Base-by-base conservation (phyloP, 2,888 invertebrate species). In the Stictocephala bisonia region DNA sequence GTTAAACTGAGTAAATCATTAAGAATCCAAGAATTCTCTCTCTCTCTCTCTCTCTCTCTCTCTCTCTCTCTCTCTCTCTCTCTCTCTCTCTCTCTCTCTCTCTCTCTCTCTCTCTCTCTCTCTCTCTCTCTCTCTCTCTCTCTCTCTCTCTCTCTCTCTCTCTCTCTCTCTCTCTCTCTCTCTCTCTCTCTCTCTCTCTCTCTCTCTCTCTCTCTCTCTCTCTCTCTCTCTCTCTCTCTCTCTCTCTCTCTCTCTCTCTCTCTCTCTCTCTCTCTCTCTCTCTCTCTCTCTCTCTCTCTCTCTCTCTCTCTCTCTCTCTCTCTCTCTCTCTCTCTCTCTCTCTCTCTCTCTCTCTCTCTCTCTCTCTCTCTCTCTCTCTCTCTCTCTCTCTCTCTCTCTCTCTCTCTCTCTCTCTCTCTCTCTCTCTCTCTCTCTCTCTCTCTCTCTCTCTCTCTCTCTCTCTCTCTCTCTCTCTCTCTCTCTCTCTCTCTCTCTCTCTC, bases 191-290 rank as follows among this genome's bases (percentile, higher is more conserved):
- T 53, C 22, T 53, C 22, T 53, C 22, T 53, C 22, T 20, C 22
- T 53, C 56, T 53, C 22, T 53, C 56, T 53, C 56, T 53, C 22
- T 53, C 56, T 53, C 22, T 53, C 56, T 53, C 22, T 53, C 22
- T 53, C 56, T 53, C 22, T 20, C 22, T 53, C 56, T 53, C 22
- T 53, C 56, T 53, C 22, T 53, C 22, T 53, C 22, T 20, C 22
- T 20, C 22, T 53, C 22, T 20, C 22, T 35, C 56, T 53, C 56
- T 53, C 22, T 53, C 56, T 53, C 56, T 53, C 22, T 18, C 24
- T 24, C 24, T 18, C 24, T 24, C 24, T 24, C 24, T 18, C 22
- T 20, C 22, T 53, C 56, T 53, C 56, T 53, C 22, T 53, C 22
- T 24, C 50, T 35, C 35, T 35, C 35, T 35, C 35, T 35, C 35